Base-by-base conservation (phyloP, 2,797 vertebrate species). In the Brotula barbata region DNA sequence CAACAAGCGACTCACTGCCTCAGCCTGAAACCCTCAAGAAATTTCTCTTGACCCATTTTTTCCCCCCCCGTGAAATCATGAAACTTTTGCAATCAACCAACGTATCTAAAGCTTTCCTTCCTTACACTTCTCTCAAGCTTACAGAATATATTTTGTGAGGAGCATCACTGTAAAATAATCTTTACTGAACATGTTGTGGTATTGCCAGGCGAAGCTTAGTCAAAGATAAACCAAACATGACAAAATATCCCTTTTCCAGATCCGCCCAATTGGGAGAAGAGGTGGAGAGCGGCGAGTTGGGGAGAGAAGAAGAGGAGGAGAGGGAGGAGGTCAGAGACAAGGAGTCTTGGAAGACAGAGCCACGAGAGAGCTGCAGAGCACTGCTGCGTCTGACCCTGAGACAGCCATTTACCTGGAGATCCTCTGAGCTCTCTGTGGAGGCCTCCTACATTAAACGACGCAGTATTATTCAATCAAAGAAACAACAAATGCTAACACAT, bases 341-440 rank as follows among this genome's bases (percentile, higher is more conserved):
- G 60, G 5, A 0, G 64, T 6, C 59, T 46, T 59, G 9, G 76
- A 55, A 37, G 64, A 63, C 48, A 73, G 83, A 77, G 44, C 51
- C 2, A 64, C 15, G 14, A 77, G 71, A 59, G 85, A 82, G 10
- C 72, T 66, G 40, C 78, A 75, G 45, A 64, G 25, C 3, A 13
- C 67, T 5, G 31, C 73, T n/a, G 49, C 10, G 1, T 45, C 57
- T 9, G 89, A 91, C 10, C 47, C 83, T 13, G 90, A 92, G 14
- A 84, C 87, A 0, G 88, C 79, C 53, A 86, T 92, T 50, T 92
- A 92, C 68, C 53, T 93, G 49, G 92, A 93, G 71, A 85, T 92
- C 66, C 82, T 92, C 42, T 92, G 76, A 90, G 16, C 43, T 60
- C 5, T 10, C 46, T 22, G 16, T 19, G 34, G 16, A 20, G 55